These are phyloP conservation scores for Tetragnatha versicolor DNA, from an alignment of 1,140 invertebrate species.

Conservation along the genomic window DNA sequence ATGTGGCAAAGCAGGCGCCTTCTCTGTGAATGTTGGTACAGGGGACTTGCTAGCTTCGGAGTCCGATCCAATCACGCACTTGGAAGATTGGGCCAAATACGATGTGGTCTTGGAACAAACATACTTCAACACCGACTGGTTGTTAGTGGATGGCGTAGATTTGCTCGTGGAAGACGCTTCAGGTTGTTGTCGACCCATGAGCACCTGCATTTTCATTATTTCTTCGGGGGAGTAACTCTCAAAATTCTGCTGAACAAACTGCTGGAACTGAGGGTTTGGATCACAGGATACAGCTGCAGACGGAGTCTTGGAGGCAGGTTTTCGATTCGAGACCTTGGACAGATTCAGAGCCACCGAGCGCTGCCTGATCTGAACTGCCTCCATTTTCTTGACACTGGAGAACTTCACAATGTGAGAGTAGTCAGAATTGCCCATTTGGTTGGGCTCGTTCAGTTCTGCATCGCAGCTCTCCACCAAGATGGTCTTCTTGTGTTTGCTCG, in stretches of 20 bases:
- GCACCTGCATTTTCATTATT: slow-evolving; percentile 43
- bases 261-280: slow-evolving; percentile 10
- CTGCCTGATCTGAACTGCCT: slow-evolving; percentile 44
- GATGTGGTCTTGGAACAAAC: slow-evolving; percentile 48
- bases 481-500: slow-evolving; percentile 46
- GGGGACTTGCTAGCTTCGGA: slow-evolving; percentile 44
- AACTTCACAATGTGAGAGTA: slow-evolving; percentile 39
- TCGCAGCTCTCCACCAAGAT: slow-evolving; percentile 13
- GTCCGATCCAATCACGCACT: slow-evolving; percentile 28
- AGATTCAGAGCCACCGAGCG: slow-evolving; percentile 39
- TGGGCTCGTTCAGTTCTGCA: background rate
- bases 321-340: background rate
- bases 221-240: slow-evolving; percentile 34
- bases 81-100: slow-evolving; percentile 27
- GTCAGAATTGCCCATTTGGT: slow-evolving; percentile 10
- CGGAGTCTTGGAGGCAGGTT: background rate
- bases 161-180: slow-evolving; percentile 1
- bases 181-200: slow-evolving; percentile 36
- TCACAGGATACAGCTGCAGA: background rate
- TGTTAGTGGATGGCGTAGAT: slow-evolving; percentile 13
- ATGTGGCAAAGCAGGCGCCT: background rate
- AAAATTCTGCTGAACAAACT: slow-evolving; percentile 38
- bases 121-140: slow-evolving; percentile 44
- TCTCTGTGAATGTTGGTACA: background rate
- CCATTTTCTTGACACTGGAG: slow-evolving; percentile 51